Conservation (phyloP, 1,140 invertebrate genomes). For the Drosophila bocqueti region DNA sequence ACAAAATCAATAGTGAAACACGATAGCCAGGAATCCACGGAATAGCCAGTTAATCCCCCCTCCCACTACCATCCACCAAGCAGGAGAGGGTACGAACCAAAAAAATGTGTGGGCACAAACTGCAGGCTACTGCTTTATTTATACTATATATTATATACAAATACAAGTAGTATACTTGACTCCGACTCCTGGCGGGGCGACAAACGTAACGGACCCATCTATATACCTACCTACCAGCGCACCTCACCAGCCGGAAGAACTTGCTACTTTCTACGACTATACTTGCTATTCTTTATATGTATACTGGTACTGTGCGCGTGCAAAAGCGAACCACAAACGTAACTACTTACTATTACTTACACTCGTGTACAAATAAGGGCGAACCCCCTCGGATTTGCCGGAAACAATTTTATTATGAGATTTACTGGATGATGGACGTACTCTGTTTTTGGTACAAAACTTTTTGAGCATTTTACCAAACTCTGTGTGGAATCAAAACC, state of each 20-base stretch:
- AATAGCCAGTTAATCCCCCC: conserved; percentile 23
- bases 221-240: conserved; percentile 46
- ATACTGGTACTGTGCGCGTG: conserved; percentile 2
- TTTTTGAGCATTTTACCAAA: conserved; percentile 79
- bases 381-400: conserved; percentile 18
- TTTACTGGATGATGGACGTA: conserved; percentile 69
- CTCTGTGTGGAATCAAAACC: conserved; percentile 57
- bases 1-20: conserved; percentile 31
- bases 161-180: conserved; percentile 40
- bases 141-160: conserved; percentile 52
- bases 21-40: conserved; percentile 27
- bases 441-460: conserved; percentile 73
- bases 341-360: conserved; percentile 55
- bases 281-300: conserved; percentile 19
- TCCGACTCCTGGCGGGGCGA: conserved; percentile 29
- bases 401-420: conserved; percentile 74
- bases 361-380: conserved; percentile 50
- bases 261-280: conserved; percentile 53
- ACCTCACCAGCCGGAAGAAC: conserved; percentile 43
- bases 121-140: conserved; percentile 46
- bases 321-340: conserved; percentile 26
- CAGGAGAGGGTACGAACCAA: conserved; percentile 39
- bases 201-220: conserved; percentile 43
- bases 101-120: conserved; percentile 72
- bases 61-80: conserved; percentile 14